Percentiles rank a stretch among this genome's conserved stretches.
phyloP scores from a whole-genome alignment of 2,113 vertebrate genomes.

The Apus apus region DNA sequence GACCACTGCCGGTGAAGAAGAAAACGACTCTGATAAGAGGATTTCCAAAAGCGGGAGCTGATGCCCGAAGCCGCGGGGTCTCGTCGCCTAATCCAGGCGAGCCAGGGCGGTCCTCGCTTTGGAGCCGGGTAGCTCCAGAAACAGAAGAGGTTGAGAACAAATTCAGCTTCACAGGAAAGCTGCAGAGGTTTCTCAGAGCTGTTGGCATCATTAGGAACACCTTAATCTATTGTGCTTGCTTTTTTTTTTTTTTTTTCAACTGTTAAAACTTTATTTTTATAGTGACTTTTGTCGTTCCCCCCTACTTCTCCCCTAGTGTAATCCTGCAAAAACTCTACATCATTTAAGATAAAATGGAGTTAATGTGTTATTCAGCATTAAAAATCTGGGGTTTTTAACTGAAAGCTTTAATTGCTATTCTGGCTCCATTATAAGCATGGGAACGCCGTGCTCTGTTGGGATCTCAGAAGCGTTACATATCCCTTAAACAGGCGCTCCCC shows the following conservation, averaged over 20 bases:
- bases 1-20: background rate
- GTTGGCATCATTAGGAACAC: background rate
- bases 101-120: background rate
- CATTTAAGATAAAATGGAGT: background rate
- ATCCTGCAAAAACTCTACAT: background rate
- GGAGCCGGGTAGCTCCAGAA: background rate
- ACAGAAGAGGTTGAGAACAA: background rate
- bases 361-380: conserved; percentile 2
- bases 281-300: background rate
- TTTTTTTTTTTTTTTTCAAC: background rate
- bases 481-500: background rate
- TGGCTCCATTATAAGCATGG: background rate
- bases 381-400: background rate
- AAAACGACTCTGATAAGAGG: background rate
- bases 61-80: background rate
- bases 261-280: background rate
- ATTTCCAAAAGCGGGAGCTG: background rate
- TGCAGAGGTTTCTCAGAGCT: background rate
- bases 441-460: conserved; percentile 3
- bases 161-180: background rate
- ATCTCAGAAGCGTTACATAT: background rate
- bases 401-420: conserved; percentile 43
- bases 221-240: background rate
- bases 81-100: background rate
- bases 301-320: background rate